These are phyloP conservation scores for Bolinopsis microptera DNA, from an alignment of 37 sponge, comb jelly and placozoan species.

Conservation along the genomic window DNA sequence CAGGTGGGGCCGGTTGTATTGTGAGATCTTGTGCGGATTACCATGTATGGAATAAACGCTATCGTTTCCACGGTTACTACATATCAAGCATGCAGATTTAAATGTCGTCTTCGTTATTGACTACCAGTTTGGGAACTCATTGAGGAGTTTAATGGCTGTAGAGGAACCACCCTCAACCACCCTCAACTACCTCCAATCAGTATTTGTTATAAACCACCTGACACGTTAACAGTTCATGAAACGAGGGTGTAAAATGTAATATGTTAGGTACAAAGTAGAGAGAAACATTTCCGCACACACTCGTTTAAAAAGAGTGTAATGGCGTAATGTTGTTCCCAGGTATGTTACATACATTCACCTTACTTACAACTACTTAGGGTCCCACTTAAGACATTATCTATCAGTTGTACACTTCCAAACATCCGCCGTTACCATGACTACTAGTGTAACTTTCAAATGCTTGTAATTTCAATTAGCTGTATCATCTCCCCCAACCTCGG, in stretches of 20 bases:
- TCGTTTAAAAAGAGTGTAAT: neutral
- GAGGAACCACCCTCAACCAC: no score
- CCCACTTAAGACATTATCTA: neutral
- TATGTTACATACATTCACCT: no score
- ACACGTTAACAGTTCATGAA: no score
- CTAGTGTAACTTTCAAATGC: neutral
- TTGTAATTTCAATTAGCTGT: neutral
- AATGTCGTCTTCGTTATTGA: neutral
- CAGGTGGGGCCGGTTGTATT: neutral
- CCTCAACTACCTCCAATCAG: no score
- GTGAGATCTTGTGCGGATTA: neutral
- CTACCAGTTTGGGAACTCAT: no score
- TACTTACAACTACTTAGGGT: neutral
- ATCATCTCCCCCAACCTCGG: no score
- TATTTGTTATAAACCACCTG: no score
- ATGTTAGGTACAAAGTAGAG: no score
- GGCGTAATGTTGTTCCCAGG: no score
- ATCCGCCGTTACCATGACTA: neutral
- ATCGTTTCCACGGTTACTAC: neutral
- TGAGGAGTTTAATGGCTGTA: no score
- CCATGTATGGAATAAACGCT: neutral
- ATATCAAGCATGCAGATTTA: neutral
- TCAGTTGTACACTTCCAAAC: neutral
- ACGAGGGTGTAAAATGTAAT: no score
- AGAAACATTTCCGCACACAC: neutral